Evolutionary conservation across 2,113 vertebrate genomes (phyloP).

Genomic region (Fulmarus glacialis): DNA sequence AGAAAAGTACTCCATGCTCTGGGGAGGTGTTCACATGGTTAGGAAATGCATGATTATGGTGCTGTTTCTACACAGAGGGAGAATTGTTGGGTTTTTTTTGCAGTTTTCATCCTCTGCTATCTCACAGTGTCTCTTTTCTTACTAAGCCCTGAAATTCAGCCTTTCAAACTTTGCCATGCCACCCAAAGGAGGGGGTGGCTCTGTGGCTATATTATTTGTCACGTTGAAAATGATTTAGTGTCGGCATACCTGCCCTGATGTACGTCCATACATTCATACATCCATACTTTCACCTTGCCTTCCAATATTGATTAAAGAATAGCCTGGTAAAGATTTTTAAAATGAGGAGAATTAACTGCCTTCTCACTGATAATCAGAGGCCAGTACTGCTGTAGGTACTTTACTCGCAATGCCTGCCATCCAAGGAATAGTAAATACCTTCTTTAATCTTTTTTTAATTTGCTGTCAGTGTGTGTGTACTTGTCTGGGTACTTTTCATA

Average conservation of each 20-base stretch:
- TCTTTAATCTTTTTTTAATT: slow-evolving; percentile 14
- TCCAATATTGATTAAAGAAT: background rate
- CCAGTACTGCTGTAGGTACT: background rate
- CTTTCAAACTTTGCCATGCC: background rate
- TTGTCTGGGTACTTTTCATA: background rate
- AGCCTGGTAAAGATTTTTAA: background rate
- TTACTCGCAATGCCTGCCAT: background rate
- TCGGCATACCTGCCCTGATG: background rate
- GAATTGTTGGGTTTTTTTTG: rapidly evolving
- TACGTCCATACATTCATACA: background rate
- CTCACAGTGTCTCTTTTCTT: background rate
- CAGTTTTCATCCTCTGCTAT: background rate
- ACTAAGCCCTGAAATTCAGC: background rate
- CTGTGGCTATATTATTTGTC: background rate
- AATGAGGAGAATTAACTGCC: background rate
- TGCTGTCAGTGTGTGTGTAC: background rate
- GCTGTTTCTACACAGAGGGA: background rate
- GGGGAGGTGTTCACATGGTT: background rate
- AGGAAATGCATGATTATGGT: background rate
- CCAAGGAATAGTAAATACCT: background rate
- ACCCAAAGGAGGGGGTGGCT: background rate
- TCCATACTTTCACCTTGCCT: background rate
- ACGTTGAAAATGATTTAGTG: background rate
- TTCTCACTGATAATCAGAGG: background rate
- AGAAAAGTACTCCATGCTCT: background rate